phyloP scores from a whole-genome alignment of 2,888 invertebrate species.

The Hirtodrosophila alboralis region DNA sequence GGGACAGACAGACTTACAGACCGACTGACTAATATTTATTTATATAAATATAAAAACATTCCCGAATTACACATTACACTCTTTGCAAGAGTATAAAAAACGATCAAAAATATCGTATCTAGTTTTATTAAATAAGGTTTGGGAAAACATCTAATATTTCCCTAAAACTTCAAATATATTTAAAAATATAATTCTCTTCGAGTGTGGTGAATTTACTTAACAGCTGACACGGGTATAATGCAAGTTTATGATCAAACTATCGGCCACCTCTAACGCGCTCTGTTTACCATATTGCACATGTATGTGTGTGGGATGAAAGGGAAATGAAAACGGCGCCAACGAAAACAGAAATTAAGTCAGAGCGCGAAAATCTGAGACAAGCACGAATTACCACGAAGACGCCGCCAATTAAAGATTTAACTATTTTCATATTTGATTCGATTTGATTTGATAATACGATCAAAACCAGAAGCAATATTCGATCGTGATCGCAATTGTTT shows the following conservation, averaged over 20 bases:
- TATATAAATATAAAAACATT: too few species aligned
- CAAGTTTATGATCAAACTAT: conserved; percentile 41
- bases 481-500: conserved; percentile 6
- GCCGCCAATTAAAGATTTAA: neutral
- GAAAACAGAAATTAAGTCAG: too few species aligned
- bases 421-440: too few species aligned
- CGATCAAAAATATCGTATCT: too few species aligned
- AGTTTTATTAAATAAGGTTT: too few species aligned
- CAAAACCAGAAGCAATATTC: neutral
- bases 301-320: conserved; percentile 24
- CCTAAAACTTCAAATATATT: conserved; percentile 7
- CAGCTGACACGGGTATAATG: conserved; percentile 18
- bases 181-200: neutral
- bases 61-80: too few species aligned
- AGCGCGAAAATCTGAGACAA: conserved; percentile 35
- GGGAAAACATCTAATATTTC: conserved; percentile 3
- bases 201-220: conserved; percentile 17
- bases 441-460: neutral
- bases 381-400: neutral
- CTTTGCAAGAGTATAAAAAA: too few species aligned
- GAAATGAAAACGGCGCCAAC: conserved; percentile 50
- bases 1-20: too few species aligned
- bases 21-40: too few species aligned
- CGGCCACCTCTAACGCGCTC: conserved; percentile 41
- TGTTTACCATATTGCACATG: conserved; percentile 34